A percentile compares a stretch with the other conserved stretches of the same genome.
These are phyloP conservation scores for Polydrusus cervinus DNA, from an alignment of 2,888 invertebrate species.

Conservation along the genomic window DNA sequence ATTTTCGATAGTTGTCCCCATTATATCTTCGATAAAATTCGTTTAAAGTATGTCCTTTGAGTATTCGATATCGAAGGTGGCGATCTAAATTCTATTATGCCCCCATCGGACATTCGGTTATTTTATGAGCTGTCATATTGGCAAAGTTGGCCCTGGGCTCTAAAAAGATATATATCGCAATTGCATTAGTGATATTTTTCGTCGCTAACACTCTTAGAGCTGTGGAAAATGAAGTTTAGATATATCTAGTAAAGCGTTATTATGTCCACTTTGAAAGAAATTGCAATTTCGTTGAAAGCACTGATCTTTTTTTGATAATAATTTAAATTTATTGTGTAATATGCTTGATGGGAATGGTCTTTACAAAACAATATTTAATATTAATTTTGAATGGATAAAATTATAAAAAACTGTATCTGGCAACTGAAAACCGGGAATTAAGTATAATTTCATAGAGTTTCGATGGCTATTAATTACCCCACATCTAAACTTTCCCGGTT, in stretches of 20 bases:
- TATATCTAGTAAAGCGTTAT: conserved; percentile 44
- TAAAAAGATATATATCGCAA: conserved; percentile 56
- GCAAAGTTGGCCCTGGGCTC: conserved; percentile 64
- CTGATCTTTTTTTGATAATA: conserved; percentile 19
- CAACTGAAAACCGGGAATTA: no score
- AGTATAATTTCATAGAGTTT: no score
- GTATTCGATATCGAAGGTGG: conserved; percentile 52
- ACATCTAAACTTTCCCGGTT: no score
- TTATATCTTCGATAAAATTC: conserved; percentile 36
- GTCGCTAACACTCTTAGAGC: conserved; percentile 45
- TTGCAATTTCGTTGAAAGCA: conserved; percentile 48
- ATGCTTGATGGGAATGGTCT: no score
- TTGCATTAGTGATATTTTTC: conserved; percentile 55
- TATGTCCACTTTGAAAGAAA: conserved; percentile 31
- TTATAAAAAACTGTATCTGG: no score
- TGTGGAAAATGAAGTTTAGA: conserved; percentile 47
- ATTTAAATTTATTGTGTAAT: conserved; percentile 24
- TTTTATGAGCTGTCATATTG: conserved; percentile 72
- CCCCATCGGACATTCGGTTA: conserved; percentile 68
- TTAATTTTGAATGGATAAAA: no score
- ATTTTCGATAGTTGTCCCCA: conserved; percentile 21
- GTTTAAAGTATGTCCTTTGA: conserved; percentile 43
- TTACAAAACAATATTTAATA: no score
- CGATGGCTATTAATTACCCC: no score
- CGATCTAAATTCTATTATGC: conserved; percentile 54